Conservation (phyloP, 2,888 invertebrate species). For the Philereme vetulata region DNA sequence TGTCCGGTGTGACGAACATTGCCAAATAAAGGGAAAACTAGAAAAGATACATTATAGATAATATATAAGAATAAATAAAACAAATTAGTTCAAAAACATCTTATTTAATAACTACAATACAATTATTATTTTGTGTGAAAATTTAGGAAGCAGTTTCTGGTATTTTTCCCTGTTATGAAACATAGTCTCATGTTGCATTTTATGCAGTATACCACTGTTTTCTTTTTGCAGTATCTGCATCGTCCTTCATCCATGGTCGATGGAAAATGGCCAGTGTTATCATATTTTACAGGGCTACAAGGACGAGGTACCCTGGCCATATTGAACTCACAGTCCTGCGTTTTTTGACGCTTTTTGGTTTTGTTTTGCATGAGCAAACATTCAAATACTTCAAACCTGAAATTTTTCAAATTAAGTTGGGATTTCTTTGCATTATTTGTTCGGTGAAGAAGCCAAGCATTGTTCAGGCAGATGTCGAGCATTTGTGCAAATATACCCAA, state of each 20-base stretch:
- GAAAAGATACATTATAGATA: conserved; percentile 4
- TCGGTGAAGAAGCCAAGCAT: conserved; percentile 34
- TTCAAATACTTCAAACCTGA: conserved; percentile 17
- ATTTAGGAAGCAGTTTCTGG: too few relatives aligned
- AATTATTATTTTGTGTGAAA: neutral
- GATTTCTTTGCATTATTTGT: neutral
- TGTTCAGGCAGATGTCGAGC: conserved; percentile 41
- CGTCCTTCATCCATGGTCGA: too few relatives aligned
- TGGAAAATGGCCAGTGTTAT: too few relatives aligned
- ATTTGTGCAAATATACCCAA: conserved; percentile 46
- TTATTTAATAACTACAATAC: neutral
- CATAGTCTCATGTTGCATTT: too few relatives aligned
- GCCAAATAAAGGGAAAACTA: neutral
- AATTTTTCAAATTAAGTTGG: conserved; percentile 14
- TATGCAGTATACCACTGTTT: too few relatives aligned
- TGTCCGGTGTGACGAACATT: conserved; percentile 1
- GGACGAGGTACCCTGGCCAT: neutral
- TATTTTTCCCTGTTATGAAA: too few relatives aligned
- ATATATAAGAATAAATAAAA: conserved; percentile 5
- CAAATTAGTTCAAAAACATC: neutral
- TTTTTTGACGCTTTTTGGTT: conserved; percentile 4
- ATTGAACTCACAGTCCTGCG: neutral
- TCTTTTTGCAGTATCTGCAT: too few relatives aligned
- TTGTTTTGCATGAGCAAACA: conserved; percentile 2
- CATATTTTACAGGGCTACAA: too few relatives aligned